Evolutionary conservation across 2,797 vertebrate genomes (phyloP).

Genomic region (Gymnoscopelus microlampas): DNA sequence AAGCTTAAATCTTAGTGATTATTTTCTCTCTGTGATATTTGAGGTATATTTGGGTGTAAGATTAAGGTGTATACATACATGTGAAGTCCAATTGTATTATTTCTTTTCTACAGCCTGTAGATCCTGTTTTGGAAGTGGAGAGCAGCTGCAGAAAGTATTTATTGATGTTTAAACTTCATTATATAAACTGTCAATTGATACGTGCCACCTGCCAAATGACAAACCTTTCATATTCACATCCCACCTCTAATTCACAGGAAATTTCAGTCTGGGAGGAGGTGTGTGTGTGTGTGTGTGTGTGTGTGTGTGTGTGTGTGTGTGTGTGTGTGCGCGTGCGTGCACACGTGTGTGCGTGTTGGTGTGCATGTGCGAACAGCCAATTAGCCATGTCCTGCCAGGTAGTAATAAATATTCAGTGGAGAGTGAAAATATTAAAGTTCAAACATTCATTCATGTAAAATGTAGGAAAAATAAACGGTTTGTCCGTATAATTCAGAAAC

Average conservation of each 20-base stretch:
- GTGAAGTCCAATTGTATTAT: constrained; percentile 16
- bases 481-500: constrained; percentile 65
- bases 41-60: too few species aligned
- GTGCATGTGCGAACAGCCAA: background rate
- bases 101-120: constrained; percentile 33
- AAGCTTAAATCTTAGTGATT: too few species aligned
- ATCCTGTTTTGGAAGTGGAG: constrained; percentile 47
- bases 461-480: constrained; percentile 76
- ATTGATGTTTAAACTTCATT: constrained; percentile 74
- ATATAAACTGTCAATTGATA: constrained; percentile 68
- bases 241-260: constrained; percentile 73
- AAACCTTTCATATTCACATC: constrained; percentile 71
- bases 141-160: constrained; percentile 69
- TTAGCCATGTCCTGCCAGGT: constrained; percentile 23
- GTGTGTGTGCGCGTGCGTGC: constrained; percentile 10
- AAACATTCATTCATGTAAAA: constrained; percentile 52
- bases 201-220: constrained; percentile 65
- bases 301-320: constrained; percentile 20
- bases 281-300: constrained; percentile 39
- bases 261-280: constrained; percentile 65
- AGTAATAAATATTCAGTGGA: constrained; percentile 3
- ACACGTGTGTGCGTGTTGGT: background rate
- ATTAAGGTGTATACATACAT: too few species aligned
- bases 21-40: too few species aligned
- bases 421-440: constrained; percentile 49